phyloP scores from a whole-genome alignment of 2,888 invertebrate species.

The Cyclophora albipunctata region DNA sequence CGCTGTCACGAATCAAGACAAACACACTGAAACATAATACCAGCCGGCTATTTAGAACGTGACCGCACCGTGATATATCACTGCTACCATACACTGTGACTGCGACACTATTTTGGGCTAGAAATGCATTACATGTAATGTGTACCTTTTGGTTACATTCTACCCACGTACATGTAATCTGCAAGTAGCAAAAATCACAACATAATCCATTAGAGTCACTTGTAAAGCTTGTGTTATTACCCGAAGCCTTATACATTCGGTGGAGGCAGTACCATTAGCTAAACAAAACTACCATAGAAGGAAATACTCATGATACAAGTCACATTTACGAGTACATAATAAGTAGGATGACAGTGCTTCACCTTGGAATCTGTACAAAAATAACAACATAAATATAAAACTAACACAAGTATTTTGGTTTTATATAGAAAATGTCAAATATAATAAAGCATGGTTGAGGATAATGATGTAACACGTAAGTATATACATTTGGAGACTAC shows the following conservation, averaged over 20 bases:
- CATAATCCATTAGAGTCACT: no score
- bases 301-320: slow-evolving; percentile 25
- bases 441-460: no score
- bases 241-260: no score
- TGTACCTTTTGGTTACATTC: not conserved
- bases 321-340: slow-evolving; percentile 31
- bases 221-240: no score
- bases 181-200: not conserved
- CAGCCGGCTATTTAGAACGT: slow-evolving; percentile 61
- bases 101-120: slow-evolving; percentile 32
- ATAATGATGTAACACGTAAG: no score
- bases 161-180: not conserved
- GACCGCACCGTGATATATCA: slow-evolving; percentile 51
- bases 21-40: slow-evolving; percentile 56
- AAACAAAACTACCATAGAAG: slow-evolving; percentile 17
- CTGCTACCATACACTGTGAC: slow-evolving; percentile 30
- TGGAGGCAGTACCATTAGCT: no score
- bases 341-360: slow-evolving; percentile 26
- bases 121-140: slow-evolving; percentile 16
- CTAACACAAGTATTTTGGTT: no score
- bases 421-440: no score
- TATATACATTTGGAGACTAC: no score
- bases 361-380: slow-evolving; percentile 25
- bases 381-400: slow-evolving; percentile 7
- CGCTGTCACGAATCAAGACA: slow-evolving; percentile 53